Evolutionary conservation across 2,888 invertebrate species (phyloP), one percentile per base, ranked within the genome.

Genomic region (Cremastinae sp.): DNA sequence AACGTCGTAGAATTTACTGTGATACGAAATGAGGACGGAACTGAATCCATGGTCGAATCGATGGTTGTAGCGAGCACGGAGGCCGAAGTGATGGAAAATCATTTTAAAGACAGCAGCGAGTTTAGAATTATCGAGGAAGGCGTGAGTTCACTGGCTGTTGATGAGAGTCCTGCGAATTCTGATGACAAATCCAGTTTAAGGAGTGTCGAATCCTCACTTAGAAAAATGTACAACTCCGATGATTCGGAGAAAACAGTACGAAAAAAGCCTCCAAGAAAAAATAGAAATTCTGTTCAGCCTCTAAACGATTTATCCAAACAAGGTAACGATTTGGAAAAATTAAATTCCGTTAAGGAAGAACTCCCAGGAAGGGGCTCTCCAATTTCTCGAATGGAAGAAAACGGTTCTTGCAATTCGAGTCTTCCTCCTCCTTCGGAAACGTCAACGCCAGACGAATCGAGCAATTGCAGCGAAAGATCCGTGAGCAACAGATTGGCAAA

Each of bases 1-100:
- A 79, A 82, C 53, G 80, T 86, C 18, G 83, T 87, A 45, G 85
- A 87, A 74, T 86, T 83, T 75, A 85, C 87, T 75, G 84, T 87
- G 66, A 85, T 88, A 79, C 79, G 84, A 61, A 85, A 82, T 65
- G 84, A 86, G 18, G 83, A 84, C 69, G 82, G 79, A 0, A 80
- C 81, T 0, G 82, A 87, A 20, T 84, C 87, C 3, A 83, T 85
- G 82, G 77, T 84, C 3, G 75, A 72, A 43, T 71, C 75, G 0
- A 75, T 75, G 76, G 73, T 73, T 28, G 69, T 73, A 0, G 58
- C 62, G 0, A 64, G 55, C 12, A 18, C 56, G 4, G 74, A 74
- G 18, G 37, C 55, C 35, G 64, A 77, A 7, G 75, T 64, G 7
- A 58, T n/a, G 16, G 61, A 74, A 49, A 69, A 76, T 47, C 43